A percentile compares a stretch with the other conserved stretches of the same genome.
phyloP scores from a whole-genome alignment of 2,797 vertebrate species.

The Chrysocyon brachyurus region DNA sequence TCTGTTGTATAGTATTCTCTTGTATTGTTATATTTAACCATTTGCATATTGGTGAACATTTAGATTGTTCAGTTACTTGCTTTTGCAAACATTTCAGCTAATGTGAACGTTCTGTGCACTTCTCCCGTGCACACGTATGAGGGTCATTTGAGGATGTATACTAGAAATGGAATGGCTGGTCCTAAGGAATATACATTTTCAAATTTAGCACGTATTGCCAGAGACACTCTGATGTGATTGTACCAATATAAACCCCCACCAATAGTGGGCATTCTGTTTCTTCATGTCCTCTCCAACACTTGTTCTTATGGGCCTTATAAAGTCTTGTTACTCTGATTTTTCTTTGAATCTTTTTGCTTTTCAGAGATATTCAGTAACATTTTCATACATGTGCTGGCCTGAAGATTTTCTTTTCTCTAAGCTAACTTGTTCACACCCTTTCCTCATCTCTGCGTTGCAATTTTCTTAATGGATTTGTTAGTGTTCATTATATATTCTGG shows the following conservation, averaged over 20 bases:
- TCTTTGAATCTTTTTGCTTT: slow-evolving; percentile 39
- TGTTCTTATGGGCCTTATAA: background rate
- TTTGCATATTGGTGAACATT: background rate
- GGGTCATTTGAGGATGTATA: background rate
- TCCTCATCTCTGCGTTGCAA: background rate
- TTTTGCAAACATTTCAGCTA: background rate
- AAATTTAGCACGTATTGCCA: background rate
- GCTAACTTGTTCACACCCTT: background rate
- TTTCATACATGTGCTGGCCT: background rate
- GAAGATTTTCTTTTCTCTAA: background rate
- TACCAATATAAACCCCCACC: background rate
- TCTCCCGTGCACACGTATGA: background rate
- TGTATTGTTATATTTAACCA: background rate
- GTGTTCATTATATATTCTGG: slow-evolving; percentile 41
- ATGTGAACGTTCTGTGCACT: background rate
- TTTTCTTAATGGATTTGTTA: background rate
- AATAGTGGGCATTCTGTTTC: background rate
- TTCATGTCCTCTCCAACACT: background rate
- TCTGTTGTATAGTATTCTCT: background rate
- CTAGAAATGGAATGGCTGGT: background rate
- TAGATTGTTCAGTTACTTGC: background rate
- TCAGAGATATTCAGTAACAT: background rate
- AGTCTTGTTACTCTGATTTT: background rate
- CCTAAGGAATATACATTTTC: background rate
- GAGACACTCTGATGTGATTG: background rate